Percentiles rank a stretch among this genome's conserved stretches.
Conservation (phyloP, 2,113 vertebrate genomes). For the Prolemur simus region DNA sequence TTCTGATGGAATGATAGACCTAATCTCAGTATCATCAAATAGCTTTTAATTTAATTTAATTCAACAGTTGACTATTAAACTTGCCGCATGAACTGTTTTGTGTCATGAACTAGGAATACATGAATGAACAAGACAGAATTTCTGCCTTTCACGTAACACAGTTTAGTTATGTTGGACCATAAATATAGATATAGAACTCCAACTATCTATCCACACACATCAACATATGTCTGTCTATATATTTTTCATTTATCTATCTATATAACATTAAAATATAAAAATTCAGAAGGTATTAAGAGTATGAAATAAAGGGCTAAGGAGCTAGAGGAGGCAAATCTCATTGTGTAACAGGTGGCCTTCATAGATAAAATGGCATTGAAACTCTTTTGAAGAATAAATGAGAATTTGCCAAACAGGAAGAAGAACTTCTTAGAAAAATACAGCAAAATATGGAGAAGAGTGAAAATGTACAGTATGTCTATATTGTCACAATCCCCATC, state of each 20-base stretch:
- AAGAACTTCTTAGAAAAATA: background rate
- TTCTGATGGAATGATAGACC: background rate
- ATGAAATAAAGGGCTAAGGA: background rate
- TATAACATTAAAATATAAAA: background rate
- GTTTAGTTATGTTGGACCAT: background rate
- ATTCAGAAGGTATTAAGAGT: background rate
- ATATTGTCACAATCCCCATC: background rate
- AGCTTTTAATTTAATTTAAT: background rate
- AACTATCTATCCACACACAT: background rate
- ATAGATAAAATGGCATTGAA: background rate
- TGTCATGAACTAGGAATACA: background rate
- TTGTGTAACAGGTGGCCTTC: background rate
- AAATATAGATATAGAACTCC: background rate
- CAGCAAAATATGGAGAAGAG: background rate
- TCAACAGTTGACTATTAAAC: background rate
- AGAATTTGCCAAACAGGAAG: background rate
- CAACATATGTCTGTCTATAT: background rate
- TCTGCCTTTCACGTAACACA: background rate
- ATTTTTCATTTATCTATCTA: background rate
- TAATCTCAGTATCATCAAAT: background rate
- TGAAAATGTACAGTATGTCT: background rate
- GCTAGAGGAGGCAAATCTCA: background rate
- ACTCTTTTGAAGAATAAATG: background rate
- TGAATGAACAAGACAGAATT: background rate
- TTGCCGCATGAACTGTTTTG: background rate